A percentile compares a stretch with the other conserved stretches of the same genome.
phyloP scores from a whole-genome alignment of 2,888 invertebrate species.

The Andrena marginata region DNA sequence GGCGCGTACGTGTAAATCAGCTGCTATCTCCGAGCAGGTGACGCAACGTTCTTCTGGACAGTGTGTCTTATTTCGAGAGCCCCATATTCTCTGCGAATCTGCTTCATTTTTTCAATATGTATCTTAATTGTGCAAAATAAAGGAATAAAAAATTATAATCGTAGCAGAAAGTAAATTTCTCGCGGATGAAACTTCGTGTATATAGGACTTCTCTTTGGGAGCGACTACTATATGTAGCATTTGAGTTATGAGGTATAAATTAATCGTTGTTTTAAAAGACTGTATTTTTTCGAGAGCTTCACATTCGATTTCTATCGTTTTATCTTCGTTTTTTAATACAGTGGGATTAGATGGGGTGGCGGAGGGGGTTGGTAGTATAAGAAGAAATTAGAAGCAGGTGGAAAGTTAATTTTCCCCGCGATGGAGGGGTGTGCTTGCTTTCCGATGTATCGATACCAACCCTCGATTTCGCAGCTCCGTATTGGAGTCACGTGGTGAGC shows the following conservation, averaged over 20 bases:
- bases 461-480: constrained; percentile 54
- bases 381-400: background rate
- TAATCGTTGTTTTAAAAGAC: too few relatives aligned
- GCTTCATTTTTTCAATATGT: background rate
- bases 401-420: constrained; percentile 62
- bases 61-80: background rate
- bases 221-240: too few relatives aligned
- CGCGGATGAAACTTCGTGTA: too few relatives aligned
- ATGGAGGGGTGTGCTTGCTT: constrained; percentile 73
- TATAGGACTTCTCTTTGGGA: too few relatives aligned
- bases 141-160: background rate
- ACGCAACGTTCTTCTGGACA: constrained; percentile 8
- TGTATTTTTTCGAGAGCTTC: background rate
- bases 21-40: constrained; percentile 9
- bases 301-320: background rate
- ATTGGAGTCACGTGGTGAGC: constrained; percentile 77
- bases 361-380: background rate
- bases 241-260: too few relatives aligned
- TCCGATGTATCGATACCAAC: constrained; percentile 70
- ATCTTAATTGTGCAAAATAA: background rate
- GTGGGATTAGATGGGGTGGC: background rate
- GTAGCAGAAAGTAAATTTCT: too few relatives aligned
- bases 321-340: background rate
- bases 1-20: constrained; percentile 44
- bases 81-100: background rate